These are phyloP conservation scores for Crotophaga sulcirostris DNA, from an alignment of 2,113 vertebrate species.

Conservation along the genomic window DNA sequence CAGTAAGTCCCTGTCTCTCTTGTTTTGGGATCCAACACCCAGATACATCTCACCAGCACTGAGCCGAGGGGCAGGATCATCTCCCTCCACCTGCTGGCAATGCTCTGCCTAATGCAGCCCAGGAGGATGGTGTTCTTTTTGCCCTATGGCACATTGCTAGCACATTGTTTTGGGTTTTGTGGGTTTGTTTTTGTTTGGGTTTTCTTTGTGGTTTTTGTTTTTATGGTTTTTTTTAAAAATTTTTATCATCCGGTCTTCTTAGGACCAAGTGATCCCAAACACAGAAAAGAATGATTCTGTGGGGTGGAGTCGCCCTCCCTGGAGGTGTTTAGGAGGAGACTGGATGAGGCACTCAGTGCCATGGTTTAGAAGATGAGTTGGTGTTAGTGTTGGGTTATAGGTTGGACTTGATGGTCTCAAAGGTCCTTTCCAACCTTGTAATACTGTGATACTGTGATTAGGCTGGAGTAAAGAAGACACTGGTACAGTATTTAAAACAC, in stretches of 20 bases:
- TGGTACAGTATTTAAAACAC: constrained; percentile 6
- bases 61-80: not conserved
- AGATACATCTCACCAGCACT: not conserved
- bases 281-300: not conserved
- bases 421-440: no score
- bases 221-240: not conserved
- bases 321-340: no score
- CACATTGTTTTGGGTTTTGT: not conserved
- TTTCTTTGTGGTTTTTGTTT: not conserved
- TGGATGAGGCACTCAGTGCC: no score
- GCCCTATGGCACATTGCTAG: not conserved
- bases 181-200: not conserved
- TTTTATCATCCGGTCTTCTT: constrained; percentile 1
- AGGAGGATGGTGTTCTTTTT: not conserved
- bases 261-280: constrained; percentile 27
- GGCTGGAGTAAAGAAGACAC: constrained; percentile 15
- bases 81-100: no score
- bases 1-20: not conserved
- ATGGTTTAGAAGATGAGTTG: no score
- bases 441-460: no score
- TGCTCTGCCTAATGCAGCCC: not conserved
- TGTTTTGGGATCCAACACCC: not conserved
- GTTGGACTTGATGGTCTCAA: no score
- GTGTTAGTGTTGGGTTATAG: no score
- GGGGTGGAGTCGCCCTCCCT: no score